Evolutionary conservation across 2,113 vertebrate genomes (phyloP).

Genomic region (Lipophrys pholis): DNA sequence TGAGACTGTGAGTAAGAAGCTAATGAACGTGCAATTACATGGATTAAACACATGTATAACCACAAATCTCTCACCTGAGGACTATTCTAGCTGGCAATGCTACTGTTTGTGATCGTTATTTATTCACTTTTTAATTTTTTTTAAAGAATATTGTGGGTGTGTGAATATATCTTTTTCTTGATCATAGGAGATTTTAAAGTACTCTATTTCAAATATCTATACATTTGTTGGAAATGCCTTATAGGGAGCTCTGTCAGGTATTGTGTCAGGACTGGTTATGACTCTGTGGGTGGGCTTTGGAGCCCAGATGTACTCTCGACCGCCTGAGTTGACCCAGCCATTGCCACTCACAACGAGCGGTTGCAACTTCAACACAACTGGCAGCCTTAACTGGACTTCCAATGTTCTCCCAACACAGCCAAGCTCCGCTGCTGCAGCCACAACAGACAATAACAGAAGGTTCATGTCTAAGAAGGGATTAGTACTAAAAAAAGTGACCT

Average conservation of each 20-base stretch:
- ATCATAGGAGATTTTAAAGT: too few species aligned
- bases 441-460: neutral
- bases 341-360: conserved; percentile 74
- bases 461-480: neutral
- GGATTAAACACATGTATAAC: neutral
- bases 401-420: conserved; percentile 13
- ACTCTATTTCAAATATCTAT: too few species aligned
- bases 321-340: conserved; percentile 63
- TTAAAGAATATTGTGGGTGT: too few species aligned
- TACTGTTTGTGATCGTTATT: conserved; percentile 52
- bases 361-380: conserved; percentile 72
- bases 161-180: too few species aligned
- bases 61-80: neutral
- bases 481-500: too few species aligned
- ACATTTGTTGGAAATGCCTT: neutral
- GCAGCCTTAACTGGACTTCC: conserved; percentile 60
- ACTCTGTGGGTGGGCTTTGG: conserved; percentile 85
- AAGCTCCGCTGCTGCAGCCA: conserved; percentile 8
- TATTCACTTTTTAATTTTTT: too few species aligned
- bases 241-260: conserved; percentile 83
- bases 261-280: conserved; percentile 77
- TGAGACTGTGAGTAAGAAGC: conserved; percentile 88
- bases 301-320: conserved; percentile 79
- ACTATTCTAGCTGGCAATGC: neutral
- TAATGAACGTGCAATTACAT: conserved; percentile 21